Evolutionary conservation across 2,797 vertebrate genomes (phyloP), one percentile per base, ranked within the genome.

Genomic region (Gadopsis marmoratus): DNA sequence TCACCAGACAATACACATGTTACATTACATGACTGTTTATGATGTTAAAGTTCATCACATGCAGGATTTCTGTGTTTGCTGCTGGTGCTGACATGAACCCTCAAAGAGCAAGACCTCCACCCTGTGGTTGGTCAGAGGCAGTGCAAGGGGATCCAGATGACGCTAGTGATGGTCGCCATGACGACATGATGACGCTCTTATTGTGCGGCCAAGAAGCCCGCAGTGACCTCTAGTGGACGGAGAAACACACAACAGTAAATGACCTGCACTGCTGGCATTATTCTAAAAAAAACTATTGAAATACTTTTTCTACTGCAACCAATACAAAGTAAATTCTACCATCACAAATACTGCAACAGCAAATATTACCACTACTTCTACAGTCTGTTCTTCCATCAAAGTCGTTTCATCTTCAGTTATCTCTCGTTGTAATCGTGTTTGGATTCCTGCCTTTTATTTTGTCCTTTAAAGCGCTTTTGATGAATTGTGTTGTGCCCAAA

Each of bases 61-160:
- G 62, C 3, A 14, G 26, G 62, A 48, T n/a, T n/a, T 31, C 31
- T 50, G 45, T 39, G 21, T 60, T 43, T 26, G 41, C 16, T 31
- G 61, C 61, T 45, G 60, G 23, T 45, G n/a, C 13, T 60, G 23
- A 19, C 7, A 14, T 41, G 7, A 8, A 16, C 19, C 21, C 14
- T 50, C 1, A 47, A 1, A n/a, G 58, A n/a, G 14, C 21, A 33
- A 70, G 9, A 26, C 8, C 7, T 2, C 54, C 79, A 33, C 61
- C 73, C 23, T 41, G 67, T 66, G 79, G 67, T 71, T 3, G 21
- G 14, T 26, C 10, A 16, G 6, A 58, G 26, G 39, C 48, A 9
- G 39, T 60, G 16, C 67, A 62, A 10, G 5, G 5, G 2, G 1
- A 21, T 3, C 12, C 13, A 14, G 12, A 9, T 10, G 23, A 68